These are phyloP conservation scores for Mycalesis mineus DNA, from an alignment of 2,888 invertebrate species.

Conservation along the genomic window DNA sequence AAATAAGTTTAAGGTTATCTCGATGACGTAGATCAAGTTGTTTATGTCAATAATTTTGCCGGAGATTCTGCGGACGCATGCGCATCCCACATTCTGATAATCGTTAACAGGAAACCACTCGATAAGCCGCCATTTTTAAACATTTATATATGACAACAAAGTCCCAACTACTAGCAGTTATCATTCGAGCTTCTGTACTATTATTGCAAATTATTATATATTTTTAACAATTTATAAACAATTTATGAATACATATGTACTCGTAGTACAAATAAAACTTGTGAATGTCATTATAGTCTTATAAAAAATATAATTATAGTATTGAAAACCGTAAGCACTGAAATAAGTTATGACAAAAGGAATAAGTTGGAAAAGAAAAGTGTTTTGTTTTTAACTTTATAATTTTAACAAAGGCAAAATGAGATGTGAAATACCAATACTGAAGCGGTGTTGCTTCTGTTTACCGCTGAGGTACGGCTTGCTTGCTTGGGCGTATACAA, in stretches of 20 bases:
- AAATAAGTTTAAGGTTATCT: too few species aligned
- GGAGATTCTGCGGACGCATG: not conserved
- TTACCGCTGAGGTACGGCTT: conserved; percentile 32
- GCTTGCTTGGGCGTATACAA: conserved; percentile 33
- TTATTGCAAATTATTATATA: not conserved
- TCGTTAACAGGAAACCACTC: not conserved
- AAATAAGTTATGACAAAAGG: too few species aligned
- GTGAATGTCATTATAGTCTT: too few species aligned
- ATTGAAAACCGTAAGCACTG: too few species aligned
- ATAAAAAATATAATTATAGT: too few species aligned
- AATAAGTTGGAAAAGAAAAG: not conserved
- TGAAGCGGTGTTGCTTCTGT: conserved; percentile 31
- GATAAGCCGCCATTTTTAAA: not conserved
- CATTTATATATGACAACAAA: not conserved
- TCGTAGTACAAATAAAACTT: too few species aligned
- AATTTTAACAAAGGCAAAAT: conserved; percentile 12
- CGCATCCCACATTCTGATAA: not conserved
- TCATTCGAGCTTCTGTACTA: not conserved
- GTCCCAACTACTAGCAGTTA: not conserved
- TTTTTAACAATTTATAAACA: too few species aligned
- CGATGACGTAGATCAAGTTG: too few species aligned
- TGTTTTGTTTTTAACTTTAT: not conserved
- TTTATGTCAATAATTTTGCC: not conserved
- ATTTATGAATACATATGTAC: too few species aligned
- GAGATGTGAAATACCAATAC: conserved; percentile 27